Evolutionary conservation across 2,113 vertebrate species (phyloP), one percentile per base, ranked within the genome.

Genomic region (Chrysochloris asiatica): DNA sequence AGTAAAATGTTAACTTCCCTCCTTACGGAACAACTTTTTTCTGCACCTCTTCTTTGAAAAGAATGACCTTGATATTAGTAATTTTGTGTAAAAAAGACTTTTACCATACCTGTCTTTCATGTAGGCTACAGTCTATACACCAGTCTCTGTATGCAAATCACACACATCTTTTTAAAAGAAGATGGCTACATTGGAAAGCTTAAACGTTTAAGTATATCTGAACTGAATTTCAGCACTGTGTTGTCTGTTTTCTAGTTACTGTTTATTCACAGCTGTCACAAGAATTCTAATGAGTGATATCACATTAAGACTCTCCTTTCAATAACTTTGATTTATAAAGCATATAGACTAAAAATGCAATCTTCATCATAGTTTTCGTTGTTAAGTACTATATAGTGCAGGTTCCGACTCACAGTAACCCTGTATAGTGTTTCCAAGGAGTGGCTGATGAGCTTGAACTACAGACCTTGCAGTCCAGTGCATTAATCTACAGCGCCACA

Each of bases 1-100:
- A 28, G 80, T 85, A 90, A 88, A 90, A 92, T 52, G 16, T 47
- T 86, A 88, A 83, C 11, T 90, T 86, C 21, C n/a, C n/a, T 83
- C 84, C 76, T 89, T 63, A 78, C n/a, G n/a, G 14, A 84, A 80
- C 67, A 89, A 36, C 54, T 36, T 28, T 45, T 50, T 1, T 22
- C 2, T 22, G 26, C 7, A 9, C 48, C 43, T 30, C 52, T 83
- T 71, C 47, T 84, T 75, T 93, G 78, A 45, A 86, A 86, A 83
- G 8, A 92, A 88, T 91, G n/a, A 75, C 33, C 26, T 86, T 65
- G 79, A 79, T 79, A 30, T 7, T 61, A 93, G 21, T 56, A 21
- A 50, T 88, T 41, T 77, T 28, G 30, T 14, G 28, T 10, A 38
- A 67, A 89, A 81, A 69, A 65, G 56, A 80, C 10, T 78, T 81